phyloP scores from a whole-genome alignment of 2,888 invertebrate genomes.

The Platycheirus rosarum region DNA sequence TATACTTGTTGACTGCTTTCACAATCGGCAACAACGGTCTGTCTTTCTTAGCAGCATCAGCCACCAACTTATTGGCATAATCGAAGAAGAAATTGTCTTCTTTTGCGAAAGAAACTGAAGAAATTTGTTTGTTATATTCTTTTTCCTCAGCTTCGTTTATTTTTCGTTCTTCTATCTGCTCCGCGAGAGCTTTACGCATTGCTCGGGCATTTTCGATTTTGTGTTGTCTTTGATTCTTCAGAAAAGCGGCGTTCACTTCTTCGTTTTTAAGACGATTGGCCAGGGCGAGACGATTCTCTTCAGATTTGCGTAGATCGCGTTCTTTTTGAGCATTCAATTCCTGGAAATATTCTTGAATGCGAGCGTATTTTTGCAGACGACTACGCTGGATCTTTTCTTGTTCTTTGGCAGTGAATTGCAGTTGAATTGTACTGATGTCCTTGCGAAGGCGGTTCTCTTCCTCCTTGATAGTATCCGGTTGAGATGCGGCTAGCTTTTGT shows the following conservation, averaged over 20 bases:
- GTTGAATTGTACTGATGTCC: conserved; percentile 83
- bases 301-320: conserved; percentile 71
- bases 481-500: conserved; percentile 82
- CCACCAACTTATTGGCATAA: conserved; percentile 77
- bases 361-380: conserved; percentile 77
- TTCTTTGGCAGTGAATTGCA: conserved; percentile 80
- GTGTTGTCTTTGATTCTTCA: conserved; percentile 76
- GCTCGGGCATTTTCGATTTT: conserved; percentile 73
- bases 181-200: conserved; percentile 39
- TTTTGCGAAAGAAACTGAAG: conserved; percentile 72
- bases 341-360: conserved; percentile 78
- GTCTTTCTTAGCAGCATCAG: conserved; percentile 78
- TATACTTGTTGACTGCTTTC: conserved; percentile 78
- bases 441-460: conserved; percentile 84
- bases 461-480: conserved; percentile 81
- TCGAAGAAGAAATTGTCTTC: conserved; percentile 80
- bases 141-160: conserved; percentile 69
- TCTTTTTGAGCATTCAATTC: conserved; percentile 77
- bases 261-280: conserved; percentile 78
- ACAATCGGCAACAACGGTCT: conserved; percentile 79
- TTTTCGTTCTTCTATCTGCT: conserved; percentile 76
- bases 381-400: conserved; percentile 77
- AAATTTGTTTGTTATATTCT: conserved; percentile 74
- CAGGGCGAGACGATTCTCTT: conserved; percentile 76
- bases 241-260: conserved; percentile 76